Conservation (phyloP, 2,888 invertebrate genomes). For the Rhogogaster chlorosoma region DNA sequence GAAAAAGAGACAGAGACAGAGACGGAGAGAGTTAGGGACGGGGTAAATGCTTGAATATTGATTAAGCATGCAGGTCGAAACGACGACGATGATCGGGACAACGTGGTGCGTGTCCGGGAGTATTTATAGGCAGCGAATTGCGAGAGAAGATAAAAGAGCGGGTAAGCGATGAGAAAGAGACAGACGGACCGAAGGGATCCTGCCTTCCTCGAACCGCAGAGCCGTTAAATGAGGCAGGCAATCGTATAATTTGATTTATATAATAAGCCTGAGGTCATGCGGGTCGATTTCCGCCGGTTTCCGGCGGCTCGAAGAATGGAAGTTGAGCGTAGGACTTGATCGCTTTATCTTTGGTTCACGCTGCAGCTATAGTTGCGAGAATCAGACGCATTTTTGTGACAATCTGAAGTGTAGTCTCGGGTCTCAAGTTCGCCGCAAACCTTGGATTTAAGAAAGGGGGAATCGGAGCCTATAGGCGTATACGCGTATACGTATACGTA, state of each 20-base stretch:
- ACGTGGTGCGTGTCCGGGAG: constrained; percentile 64
- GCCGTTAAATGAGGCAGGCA: constrained; percentile 46
- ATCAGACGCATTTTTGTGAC: neutral
- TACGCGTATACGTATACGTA: no score
- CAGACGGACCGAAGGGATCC: constrained; percentile 25
- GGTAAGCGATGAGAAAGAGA: constrained; percentile 15
- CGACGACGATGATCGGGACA: constrained; percentile 59
- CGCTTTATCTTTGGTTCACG: neutral
- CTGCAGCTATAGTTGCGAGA: neutral
- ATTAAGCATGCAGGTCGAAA: constrained; percentile 69
- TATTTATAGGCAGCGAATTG: constrained; percentile 61
- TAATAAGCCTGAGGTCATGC: constrained; percentile 22
- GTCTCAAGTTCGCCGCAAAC: no score
- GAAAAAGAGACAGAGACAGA: neutral
- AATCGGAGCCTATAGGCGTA: no score
- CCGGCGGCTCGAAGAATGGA: neutral
- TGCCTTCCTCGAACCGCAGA: neutral
- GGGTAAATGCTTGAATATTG: constrained; percentile 68
- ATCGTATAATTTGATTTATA: constrained; percentile 52
- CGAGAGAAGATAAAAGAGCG: constrained; percentile 28
- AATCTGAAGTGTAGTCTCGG: no score
- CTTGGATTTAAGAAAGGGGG: neutral
- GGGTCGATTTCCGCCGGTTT: constrained; percentile 19
- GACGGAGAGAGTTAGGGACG: constrained; percentile 35
- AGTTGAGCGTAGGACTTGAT: neutral